Conservation (phyloP, 2,797 vertebrate genomes). For the Discoglossus pictus region DNA sequence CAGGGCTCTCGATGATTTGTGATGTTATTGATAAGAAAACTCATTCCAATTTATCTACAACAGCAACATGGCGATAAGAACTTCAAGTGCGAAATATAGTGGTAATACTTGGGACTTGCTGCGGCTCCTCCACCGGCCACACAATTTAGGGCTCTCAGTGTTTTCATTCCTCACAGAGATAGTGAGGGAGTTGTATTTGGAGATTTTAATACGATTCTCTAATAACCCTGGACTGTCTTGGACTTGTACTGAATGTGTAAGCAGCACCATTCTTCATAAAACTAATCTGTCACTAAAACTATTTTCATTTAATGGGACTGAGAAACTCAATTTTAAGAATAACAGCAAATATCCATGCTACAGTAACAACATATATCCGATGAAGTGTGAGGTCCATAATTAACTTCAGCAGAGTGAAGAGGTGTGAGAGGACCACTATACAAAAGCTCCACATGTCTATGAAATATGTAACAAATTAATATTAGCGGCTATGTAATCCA, state of each 20-base stretch:
- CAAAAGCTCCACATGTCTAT: no score
- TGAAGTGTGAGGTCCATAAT: no score
- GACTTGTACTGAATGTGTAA: slow-evolving; percentile 35
- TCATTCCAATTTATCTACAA: slow-evolving; percentile 50
- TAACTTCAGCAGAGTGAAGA: no score
- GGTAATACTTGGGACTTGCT: slow-evolving; percentile 29
- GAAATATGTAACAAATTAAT: no score
- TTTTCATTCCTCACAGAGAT: slow-evolving; percentile 40
- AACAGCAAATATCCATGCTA: no score
- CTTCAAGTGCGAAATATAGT: slow-evolving; percentile 27
- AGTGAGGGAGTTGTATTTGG: slow-evolving; percentile 5
- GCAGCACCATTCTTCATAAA: slow-evolving; percentile 14
- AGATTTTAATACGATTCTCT: slow-evolving; percentile 24
- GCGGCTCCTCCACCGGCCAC: background rate
- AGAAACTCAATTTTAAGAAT: no score
- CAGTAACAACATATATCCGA: no score
- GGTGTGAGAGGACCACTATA: no score
- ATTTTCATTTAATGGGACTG: slow-evolving; percentile 2
- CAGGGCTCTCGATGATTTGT: slow-evolving; percentile 51
- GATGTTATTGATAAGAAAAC: slow-evolving; percentile 53
- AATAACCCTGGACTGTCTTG: slow-evolving; percentile 9
- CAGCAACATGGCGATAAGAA: slow-evolving; percentile 38
- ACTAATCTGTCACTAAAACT: slow-evolving; percentile 9
- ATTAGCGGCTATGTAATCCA: no score
- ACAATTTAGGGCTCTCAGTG: slow-evolving; percentile 10